These are phyloP conservation scores for Coptodon rendalli DNA, from an alignment of 2,113 vertebrate species.

Conservation along the genomic window DNA sequence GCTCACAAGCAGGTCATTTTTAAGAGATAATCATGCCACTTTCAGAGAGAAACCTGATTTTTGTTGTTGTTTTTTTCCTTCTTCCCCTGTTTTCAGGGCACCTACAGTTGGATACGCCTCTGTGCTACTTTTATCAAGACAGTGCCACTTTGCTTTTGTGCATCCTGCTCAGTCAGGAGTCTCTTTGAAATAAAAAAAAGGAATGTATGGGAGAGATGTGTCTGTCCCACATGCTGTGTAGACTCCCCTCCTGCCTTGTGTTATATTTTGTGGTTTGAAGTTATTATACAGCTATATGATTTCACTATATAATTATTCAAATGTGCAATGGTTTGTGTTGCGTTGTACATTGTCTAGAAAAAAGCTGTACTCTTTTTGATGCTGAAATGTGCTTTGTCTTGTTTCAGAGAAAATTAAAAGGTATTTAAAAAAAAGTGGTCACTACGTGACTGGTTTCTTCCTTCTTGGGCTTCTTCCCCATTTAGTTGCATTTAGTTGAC, in stretches of 20 bases:
- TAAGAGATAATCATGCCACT: not conserved
- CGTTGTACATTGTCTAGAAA: slow-evolving; percentile 40
- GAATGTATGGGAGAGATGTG: slow-evolving; percentile 34
- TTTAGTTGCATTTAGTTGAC: slow-evolving; percentile 1
- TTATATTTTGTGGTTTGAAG: slow-evolving; percentile 32
- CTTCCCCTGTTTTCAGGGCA: not conserved
- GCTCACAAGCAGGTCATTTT: not conserved
- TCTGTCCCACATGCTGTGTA: not conserved
- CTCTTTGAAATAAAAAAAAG: not conserved
- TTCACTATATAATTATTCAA: slow-evolving; percentile 38
- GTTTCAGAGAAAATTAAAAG: slow-evolving; percentile 53
- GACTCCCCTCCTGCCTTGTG: not conserved
- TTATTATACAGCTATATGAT: slow-evolving; percentile 6
- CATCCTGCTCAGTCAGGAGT: not conserved
- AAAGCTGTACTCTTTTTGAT: slow-evolving; percentile 32
- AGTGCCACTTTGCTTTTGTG: not conserved
- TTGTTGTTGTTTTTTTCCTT: not conserved
- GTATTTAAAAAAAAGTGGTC: not conserved
- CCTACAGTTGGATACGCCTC: not conserved
- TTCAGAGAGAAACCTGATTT: not conserved
- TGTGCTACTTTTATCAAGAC: not conserved
- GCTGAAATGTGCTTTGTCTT: slow-evolving; percentile 55
- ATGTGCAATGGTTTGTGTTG: slow-evolving; percentile 49
- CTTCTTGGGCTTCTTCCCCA: slow-evolving; percentile 22
- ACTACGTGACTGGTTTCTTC: slow-evolving; percentile 5